Base-by-base conservation (phyloP, 2,797 vertebrate species). In the Loris lydekkerianus region DNA sequence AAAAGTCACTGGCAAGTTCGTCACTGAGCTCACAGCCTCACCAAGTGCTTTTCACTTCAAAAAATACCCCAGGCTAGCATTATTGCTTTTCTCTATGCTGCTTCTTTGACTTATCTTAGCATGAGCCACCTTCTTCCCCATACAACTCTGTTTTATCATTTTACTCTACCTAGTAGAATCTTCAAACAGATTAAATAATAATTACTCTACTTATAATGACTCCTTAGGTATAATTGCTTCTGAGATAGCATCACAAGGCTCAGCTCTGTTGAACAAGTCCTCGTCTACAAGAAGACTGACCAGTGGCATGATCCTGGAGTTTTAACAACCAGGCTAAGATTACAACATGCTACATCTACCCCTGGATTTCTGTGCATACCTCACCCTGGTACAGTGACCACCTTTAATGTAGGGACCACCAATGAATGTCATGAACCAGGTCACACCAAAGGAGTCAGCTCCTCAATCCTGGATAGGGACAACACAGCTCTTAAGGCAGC, bases 161-260 rank as follows among this genome's bases (percentile, higher is more conserved):
- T 75, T 82, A 11, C 34, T 31, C 76, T 86, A 27, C 69, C 29
- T 75, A 17, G 43, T 5, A 75, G 72, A 63, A 63, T 75, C 61
- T 95, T 93, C 63, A 81, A 18, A 80, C 46, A 93, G 46, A 43
- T 37, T 56, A 5, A 53, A 81, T 90, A 92, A 77, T 37, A 90
- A 60, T 25, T 67, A 86, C 10, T 89, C 14, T 2, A 61, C 14
- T 18, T 70, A 5, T 2, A 5, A 81, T 89, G 67, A 58, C 40
- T 77, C 43, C 29, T 18, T 15, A 34, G 70, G 8, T 53, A 83
- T 14, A 93, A 58, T 63, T 37, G 4, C 8, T 77, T 85, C 34
- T 82, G 82, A 92, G 31, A 84, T 0, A 58, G 40, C 43, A 65
- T 56, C 72, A 94, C 85, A 89, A 85, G 14, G 10, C 34, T 92